Conservation (phyloP, 2,888 invertebrate genomes). For the Limenitis camilla region DNA sequence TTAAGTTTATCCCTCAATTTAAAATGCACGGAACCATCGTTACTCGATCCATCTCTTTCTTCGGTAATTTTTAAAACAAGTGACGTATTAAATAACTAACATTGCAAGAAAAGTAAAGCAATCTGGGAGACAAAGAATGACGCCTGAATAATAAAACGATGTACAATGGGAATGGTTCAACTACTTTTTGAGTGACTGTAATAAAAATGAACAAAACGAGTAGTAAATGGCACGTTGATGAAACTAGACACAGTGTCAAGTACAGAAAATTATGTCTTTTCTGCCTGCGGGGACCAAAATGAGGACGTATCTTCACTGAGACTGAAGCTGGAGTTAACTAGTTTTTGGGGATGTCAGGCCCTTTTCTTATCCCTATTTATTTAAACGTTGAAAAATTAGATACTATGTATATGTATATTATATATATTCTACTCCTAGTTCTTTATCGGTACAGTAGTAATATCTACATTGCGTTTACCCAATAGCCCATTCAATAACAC, state of each 20-base stretch:
- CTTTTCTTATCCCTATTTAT: no score
- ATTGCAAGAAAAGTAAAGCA: slow-evolving; percentile 10
- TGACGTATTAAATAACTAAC: background rate
- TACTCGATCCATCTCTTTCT: no score
- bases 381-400: no score
- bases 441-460: no score
- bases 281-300: slow-evolving; percentile 59
- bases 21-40: no score
- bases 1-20: no score
- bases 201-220: slow-evolving; percentile 59
- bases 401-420: no score
- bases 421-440: no score
- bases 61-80: background rate
- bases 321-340: slow-evolving; percentile 16
- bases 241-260: slow-evolving; percentile 64
- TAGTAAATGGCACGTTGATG: slow-evolving; percentile 57
- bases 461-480: no score
- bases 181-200: slow-evolving; percentile 45
- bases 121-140: slow-evolving; percentile 15
- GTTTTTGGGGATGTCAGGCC: no score
- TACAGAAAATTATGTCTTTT: slow-evolving; percentile 73
- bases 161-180: slow-evolving; percentile 27
- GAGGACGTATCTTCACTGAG: slow-evolving; percentile 59
- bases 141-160: slow-evolving; percentile 24
- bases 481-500: no score